Conservation (phyloP, 1,140 invertebrate species). For the Eurosta solidaginis region DNA sequence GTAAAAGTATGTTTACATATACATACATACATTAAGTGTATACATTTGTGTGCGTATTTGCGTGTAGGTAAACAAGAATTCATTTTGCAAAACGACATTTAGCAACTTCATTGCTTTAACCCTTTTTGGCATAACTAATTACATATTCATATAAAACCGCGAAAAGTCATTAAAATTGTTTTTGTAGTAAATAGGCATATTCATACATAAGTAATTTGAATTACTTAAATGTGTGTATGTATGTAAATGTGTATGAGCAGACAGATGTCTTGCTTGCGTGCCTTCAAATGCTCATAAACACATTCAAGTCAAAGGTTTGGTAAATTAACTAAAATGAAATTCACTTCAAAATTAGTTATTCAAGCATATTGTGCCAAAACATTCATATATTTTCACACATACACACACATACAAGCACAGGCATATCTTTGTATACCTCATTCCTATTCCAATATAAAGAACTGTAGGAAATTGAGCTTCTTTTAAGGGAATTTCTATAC, state of each 20-base stretch:
- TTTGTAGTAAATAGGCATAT: not conserved
- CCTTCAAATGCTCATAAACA: not conserved
- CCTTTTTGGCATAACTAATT: slow-evolving; percentile 25
- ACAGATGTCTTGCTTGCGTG: not conserved
- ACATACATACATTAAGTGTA: not conserved
- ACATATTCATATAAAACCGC: slow-evolving; percentile 26
- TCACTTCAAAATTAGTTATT: not conserved
- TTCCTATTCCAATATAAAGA: too few relatives aligned
- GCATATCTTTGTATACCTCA: too few relatives aligned
- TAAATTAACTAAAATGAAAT: not conserved
- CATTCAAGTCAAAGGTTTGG: not conserved
- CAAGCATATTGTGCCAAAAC: too few relatives aligned
- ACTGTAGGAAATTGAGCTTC: too few relatives aligned
- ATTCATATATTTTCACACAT: not conserved
- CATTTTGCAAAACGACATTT: not conserved
- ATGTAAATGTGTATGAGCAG: not conserved
- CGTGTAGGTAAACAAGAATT: not conserved
- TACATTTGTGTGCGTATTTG: not conserved
- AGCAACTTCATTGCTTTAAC: not conserved
- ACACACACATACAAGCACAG: not conserved
- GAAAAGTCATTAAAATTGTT: slow-evolving; percentile 23
- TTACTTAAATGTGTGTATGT: not conserved
- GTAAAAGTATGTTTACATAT: not conserved
- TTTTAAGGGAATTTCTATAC: too few relatives aligned
- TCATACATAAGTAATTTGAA: not conserved